These are phyloP conservation scores for Zele albiditarsus DNA, from an alignment of 2,888 invertebrate genomes.

Conservation along the genomic window DNA sequence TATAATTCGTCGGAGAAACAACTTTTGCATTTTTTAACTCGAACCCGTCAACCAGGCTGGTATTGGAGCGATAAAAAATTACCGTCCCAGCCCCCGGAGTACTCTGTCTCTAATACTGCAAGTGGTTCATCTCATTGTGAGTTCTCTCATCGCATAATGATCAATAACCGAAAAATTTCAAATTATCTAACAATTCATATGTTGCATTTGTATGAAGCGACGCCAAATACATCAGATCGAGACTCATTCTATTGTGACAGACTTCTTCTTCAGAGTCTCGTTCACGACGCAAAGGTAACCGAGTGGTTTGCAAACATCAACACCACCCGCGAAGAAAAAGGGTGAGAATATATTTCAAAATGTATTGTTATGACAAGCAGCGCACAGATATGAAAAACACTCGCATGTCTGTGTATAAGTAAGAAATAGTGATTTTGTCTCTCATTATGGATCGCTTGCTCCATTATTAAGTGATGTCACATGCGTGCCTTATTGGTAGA, in stretches of 20 bases:
- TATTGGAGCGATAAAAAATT: slow-evolving; percentile 79
- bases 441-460: slow-evolving; percentile 42
- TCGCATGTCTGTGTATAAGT: slow-evolving; percentile 2
- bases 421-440: not conserved
- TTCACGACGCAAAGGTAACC: slow-evolving; percentile 91
- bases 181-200: not conserved
- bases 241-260: slow-evolving; percentile 83
- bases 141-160: not conserved
- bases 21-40: slow-evolving; percentile 84
- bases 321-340: slow-evolving; percentile 82
- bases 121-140: slow-evolving; percentile 53
- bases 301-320: slow-evolving; percentile 89
- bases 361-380: not conserved
- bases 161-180: not conserved
- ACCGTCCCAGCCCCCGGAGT: slow-evolving; percentile 82
- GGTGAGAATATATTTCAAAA: slow-evolving; percentile 73
- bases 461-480: slow-evolving; percentile 37
- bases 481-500: slow-evolving; percentile 22
- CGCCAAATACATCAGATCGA: slow-evolving; percentile 71
- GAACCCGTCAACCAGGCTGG: slow-evolving; percentile 88
- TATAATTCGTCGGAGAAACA: slow-evolving; percentile 85
- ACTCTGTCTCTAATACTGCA: slow-evolving; percentile 64
- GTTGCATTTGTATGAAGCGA: slow-evolving; percentile 38
- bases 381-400: not conserved
- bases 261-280: slow-evolving; percentile 86